These are phyloP conservation scores for Mechanitis messenoides DNA, from an alignment of 2,888 invertebrate species.

Conservation along the genomic window DNA sequence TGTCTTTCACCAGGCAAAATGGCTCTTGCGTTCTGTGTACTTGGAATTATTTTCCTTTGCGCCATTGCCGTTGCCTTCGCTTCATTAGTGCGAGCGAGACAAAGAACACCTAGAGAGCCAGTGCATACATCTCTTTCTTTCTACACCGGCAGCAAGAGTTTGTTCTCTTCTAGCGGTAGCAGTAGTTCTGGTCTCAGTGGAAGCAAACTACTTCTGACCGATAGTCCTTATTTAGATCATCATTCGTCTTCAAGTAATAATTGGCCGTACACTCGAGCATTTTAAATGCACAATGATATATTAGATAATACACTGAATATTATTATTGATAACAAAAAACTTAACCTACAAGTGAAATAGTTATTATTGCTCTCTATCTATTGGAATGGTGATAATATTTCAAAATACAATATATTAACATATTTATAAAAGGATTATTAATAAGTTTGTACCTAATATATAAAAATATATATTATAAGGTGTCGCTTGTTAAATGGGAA, in stretches of 20 bases:
- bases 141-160: constrained; percentile 77
- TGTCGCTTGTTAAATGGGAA: too few relatives aligned
- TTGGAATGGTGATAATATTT: too few relatives aligned
- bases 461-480: too few relatives aligned
- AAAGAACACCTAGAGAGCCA: constrained; percentile 67
- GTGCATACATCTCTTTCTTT: constrained; percentile 73
- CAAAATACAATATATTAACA: too few relatives aligned
- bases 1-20: constrained; percentile 86
- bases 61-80: constrained; percentile 83
- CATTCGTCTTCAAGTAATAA: constrained; percentile 73
- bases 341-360: not conserved
- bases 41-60: constrained; percentile 83
- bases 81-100: constrained; percentile 79
- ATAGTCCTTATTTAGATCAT: constrained; percentile 78
- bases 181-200: constrained; percentile 78
- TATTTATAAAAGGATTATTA: too few relatives aligned
- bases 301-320: not conserved
- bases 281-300: constrained; percentile 18
- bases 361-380: too few relatives aligned
- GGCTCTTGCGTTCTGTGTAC: constrained; percentile 83
- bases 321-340: too few relatives aligned
- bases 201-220: constrained; percentile 77
- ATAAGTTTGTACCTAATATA: too few relatives aligned
- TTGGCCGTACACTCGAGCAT: constrained; percentile 72
- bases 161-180: constrained; percentile 78